Evolutionary conservation across 1,140 invertebrate genomes (phyloP), one percentile per base, ranked within the genome.

Genomic region (Drosophila bocki): DNA sequence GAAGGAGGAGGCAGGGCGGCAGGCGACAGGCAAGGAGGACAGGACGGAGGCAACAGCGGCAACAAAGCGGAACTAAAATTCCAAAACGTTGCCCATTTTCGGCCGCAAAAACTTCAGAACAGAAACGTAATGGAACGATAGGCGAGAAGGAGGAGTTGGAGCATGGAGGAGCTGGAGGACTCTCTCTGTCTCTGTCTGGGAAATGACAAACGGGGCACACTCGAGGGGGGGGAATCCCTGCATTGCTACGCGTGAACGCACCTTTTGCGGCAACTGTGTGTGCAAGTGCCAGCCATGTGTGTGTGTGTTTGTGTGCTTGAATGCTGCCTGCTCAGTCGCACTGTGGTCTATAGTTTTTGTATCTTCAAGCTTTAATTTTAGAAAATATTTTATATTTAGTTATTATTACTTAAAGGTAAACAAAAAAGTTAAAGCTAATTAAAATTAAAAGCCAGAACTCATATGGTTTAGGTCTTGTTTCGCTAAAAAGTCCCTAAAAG

Each of bases 1-100:
- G 0, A 26, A 17, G 17, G 19, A 51, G 60, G 41, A 26, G 45
- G 13, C n/a, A n/a, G n/a, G n/a, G n/a, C n/a, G n/a, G n/a, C n/a
- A n/a, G n/a, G n/a, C n/a, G n/a, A n/a, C n/a, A 8, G 19, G 37
- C 8, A 6, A 1, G 7, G 5, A 19, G 12, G 39, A 17, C 13
- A 19, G n/a, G 39, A 33, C 9, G 13, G 13, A 7, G 19, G 32
- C 33, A 29, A 6, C 15, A 19, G n/a, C 33, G 75, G 83, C 84
- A 83, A 87, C 84, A 87, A 87, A 87, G 84, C 80, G 84, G 79
- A 88, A 88, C 84, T 87, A 88, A 87, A 87, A 87, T 87, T 87
- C 84, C 84, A 88, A 87, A 87, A 70, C 83, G 84, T 88, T 87
- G 83, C 84, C 83, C 83, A 80, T 87, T 87, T 88, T 77, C 61